These are phyloP conservation scores for Shargacucullia verbasci DNA, from an alignment of 2,888 invertebrate species.

Conservation along the genomic window DNA sequence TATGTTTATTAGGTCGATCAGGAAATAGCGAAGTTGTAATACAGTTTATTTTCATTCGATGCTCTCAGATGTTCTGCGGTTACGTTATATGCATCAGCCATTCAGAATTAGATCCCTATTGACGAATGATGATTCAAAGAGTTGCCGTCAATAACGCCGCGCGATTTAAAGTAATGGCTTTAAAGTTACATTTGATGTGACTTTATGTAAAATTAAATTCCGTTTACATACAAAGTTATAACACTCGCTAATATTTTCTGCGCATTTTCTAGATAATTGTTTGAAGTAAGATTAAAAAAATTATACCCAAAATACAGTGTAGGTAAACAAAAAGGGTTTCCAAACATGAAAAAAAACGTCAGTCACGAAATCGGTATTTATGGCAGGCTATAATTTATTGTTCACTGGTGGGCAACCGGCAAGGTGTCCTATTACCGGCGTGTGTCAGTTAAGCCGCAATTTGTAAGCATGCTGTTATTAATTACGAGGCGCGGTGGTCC, in stretches of 20 bases:
- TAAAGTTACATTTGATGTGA: conserved; percentile 40
- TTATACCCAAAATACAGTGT: no score
- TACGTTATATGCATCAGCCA: conserved; percentile 42
- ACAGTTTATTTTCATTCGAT: conserved; percentile 75
- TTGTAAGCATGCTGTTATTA: conserved; percentile 74
- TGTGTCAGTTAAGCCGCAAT: conserved; percentile 69
- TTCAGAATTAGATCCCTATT: conserved; percentile 57
- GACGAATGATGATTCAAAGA: conserved; percentile 61
- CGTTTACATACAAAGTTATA: conserved; percentile 3
- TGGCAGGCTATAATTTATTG: conserved; percentile 68
- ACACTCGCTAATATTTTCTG: conserved; percentile 7
- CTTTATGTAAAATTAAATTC: conserved; percentile 22
- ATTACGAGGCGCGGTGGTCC: conserved; percentile 71
- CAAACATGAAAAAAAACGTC: conserved; percentile 39
- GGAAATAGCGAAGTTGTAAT: conserved; percentile 76
- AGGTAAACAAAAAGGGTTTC: conserved; percentile 5
- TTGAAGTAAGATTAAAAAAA: not conserved
- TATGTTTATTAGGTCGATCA: conserved; percentile 81
- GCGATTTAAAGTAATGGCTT: conserved; percentile 33
- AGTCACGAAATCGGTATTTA: conserved; percentile 61
- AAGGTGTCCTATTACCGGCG: conserved; percentile 57
- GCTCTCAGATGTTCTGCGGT: conserved; percentile 53
- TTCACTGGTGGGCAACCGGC: conserved; percentile 54
- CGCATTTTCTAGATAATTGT: conserved; percentile 8
- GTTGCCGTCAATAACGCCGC: conserved; percentile 38